Evolutionary conservation across 2,113 vertebrate species (phyloP), one percentile per base, ranked within the genome.

Genomic region (Okapia johnstoni): DNA sequence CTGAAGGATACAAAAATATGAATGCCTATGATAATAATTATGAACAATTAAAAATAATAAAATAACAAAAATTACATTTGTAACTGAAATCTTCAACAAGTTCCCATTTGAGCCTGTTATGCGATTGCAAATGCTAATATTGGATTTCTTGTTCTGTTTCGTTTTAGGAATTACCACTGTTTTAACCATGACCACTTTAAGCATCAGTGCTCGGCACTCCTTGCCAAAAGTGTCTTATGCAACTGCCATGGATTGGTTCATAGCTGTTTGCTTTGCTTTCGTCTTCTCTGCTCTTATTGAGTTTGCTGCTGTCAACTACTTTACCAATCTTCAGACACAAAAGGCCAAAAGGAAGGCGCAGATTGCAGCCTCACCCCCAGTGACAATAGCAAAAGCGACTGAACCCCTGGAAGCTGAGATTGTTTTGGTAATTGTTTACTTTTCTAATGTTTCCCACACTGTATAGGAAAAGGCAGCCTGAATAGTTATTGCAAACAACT

Each of bases 241-340:
- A 36, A 99, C 99, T 0, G 99, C 99, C 97, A 99, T 99, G 99
- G 99, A 99, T 81, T 99, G 99, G 99, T 99, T 99, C 98, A 99
- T 99, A 46, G 99, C 99, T 0, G 99, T 99, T 63, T 99, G 99
- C 98, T 99, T 99, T 94, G 99, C 99, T 96, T 99, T 99, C 19
- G 99, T 99, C 98, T 99, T 99, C 98, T 99, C 99, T 0, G 99
- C 99, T 54, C 99, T 99, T n/a, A 99, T 99, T 90, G 99, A 99
- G 98, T 99, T 99, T 55, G 99, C 99, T 23, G 99, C 99, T 80
- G 99, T 99, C 98, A 99, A 99, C 98, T 99, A 99, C 98, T 99
- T 99, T 97, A 99, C 99, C 98, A 99, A 99, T 43, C 98, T 99
- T 81, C 99, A 99, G 98, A 98, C 99, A 96, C 99, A 99, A 98